Conservation (phyloP, 2,888 invertebrate species). For the Drosophila neutralis region DNA sequence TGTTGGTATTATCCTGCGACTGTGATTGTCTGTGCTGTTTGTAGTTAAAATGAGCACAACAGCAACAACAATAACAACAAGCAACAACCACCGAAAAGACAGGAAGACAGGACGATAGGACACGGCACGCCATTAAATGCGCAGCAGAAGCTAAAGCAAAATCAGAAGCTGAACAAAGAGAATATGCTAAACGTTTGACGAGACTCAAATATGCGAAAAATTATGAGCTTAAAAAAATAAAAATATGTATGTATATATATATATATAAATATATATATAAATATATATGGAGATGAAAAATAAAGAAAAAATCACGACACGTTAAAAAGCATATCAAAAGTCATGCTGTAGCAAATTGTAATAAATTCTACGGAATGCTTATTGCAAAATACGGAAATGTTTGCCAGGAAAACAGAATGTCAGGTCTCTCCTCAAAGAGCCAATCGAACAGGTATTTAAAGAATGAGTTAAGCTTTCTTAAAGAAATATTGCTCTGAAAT, state of each 20-base stretch:
- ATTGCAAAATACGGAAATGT: constrained; percentile 7
- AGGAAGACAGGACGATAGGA: constrained; percentile 11
- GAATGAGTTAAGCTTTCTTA: neutral
- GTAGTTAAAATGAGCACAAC: constrained; percentile 69
- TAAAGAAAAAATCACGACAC: constrained; percentile 36
- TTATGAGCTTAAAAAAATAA: constrained; percentile 43
- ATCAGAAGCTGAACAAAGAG: constrained; percentile 65
- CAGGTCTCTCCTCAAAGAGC: constrained; percentile 4
- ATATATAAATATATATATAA: constrained; percentile 2
- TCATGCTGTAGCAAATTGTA: constrained; percentile 12
- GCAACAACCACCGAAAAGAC: constrained; percentile 40
- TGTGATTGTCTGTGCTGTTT: constrained; percentile 75
- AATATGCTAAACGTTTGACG: constrained; percentile 74
- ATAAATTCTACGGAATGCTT: constrained; percentile 19
- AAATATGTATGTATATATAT: constrained; percentile 3
- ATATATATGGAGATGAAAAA: constrained; percentile 8
- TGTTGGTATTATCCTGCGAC: constrained; percentile 71
- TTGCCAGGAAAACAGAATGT: constrained; percentile 5
- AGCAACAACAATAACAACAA: constrained; percentile 34
- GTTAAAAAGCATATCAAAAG: constrained; percentile 21
- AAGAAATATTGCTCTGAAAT: neutral
- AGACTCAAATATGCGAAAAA: constrained; percentile 47
- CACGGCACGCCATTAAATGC: constrained; percentile 54
- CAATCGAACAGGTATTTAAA: constrained; percentile 6
- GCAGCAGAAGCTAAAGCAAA: constrained; percentile 59